phyloP scores from a whole-genome alignment of 2,888 invertebrate species.

The Leucophora obtusa region DNA sequence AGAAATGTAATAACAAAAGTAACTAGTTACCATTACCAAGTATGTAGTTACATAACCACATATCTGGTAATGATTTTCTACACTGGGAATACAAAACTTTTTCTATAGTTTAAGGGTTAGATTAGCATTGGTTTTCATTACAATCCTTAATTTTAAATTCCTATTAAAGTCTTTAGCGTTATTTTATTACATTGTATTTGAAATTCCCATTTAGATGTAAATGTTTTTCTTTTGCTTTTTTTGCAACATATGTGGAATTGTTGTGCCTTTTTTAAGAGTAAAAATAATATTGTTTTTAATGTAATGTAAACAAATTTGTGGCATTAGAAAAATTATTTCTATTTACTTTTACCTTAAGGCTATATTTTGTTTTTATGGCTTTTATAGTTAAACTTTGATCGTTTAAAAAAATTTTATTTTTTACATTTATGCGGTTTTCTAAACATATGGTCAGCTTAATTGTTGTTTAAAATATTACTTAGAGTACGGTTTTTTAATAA shows the following conservation, averaged over 20 bases:
- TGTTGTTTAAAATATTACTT: not conserved
- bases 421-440: not conserved
- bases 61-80: no score
- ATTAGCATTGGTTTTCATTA: slow-evolving; percentile 8
- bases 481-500: no score
- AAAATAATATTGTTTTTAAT: slow-evolving; percentile 42
- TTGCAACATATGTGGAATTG: slow-evolving; percentile 40
- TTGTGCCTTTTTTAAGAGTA: slow-evolving; percentile 35
- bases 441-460: not conserved
- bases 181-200: slow-evolving; percentile 18
- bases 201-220: slow-evolving; percentile 55
- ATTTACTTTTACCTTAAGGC: slow-evolving; percentile 45
- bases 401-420: not conserved
- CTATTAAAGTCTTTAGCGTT: slow-evolving; percentile 42
- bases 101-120: slow-evolving; percentile 24
- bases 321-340: slow-evolving; percentile 47
- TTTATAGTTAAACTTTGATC: not conserved
- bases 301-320: slow-evolving; percentile 56
- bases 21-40: no score
- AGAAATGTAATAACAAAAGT: no score
- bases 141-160: slow-evolving; percentile 42
- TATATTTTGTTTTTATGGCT: slow-evolving; percentile 17
- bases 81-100: slow-evolving; percentile 15
- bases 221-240: slow-evolving; percentile 10
- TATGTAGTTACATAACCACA: no score